Percentiles rank a stretch among this genome's conserved stretches.
Evolutionary conservation across 2,113 vertebrate genomes (phyloP).

Genomic region (Corythornis madagascariensis): DNA sequence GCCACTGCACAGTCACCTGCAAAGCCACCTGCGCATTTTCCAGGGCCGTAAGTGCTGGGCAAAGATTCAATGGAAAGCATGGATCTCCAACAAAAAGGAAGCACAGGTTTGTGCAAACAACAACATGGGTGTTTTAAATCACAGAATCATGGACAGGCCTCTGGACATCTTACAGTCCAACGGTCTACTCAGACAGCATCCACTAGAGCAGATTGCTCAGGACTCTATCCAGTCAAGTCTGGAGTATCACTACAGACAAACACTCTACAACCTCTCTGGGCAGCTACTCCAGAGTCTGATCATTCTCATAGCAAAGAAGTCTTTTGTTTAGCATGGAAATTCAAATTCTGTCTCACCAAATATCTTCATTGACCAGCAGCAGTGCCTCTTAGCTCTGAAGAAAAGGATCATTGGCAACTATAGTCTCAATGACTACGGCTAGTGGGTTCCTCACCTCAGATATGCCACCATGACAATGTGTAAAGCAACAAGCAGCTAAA

Average conservation of each 20-base stretch:
- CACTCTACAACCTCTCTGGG: background rate
- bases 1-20: background rate
- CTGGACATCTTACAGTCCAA: background rate
- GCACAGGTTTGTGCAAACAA: background rate
- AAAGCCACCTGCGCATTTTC: background rate
- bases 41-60: background rate
- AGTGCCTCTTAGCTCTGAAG: background rate
- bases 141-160: background rate
- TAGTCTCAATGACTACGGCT: rapidly evolving
- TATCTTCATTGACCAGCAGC: background rate
- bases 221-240: background rate
- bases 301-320: background rate
- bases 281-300: background rate
- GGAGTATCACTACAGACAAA: background rate
- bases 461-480: background rate
- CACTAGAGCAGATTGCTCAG: background rate
- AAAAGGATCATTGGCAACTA: background rate
- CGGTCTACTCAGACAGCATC: background rate
- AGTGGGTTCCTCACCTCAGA: background rate
- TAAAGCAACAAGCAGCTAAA: background rate
- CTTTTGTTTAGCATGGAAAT: background rate
- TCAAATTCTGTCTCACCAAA: background rate
- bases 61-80: background rate
- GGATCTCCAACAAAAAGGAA: background rate
- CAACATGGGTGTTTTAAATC: background rate